These are phyloP conservation scores for Alectura lathami DNA, from an alignment of 2,113 vertebrate species.

Conservation along the genomic window DNA sequence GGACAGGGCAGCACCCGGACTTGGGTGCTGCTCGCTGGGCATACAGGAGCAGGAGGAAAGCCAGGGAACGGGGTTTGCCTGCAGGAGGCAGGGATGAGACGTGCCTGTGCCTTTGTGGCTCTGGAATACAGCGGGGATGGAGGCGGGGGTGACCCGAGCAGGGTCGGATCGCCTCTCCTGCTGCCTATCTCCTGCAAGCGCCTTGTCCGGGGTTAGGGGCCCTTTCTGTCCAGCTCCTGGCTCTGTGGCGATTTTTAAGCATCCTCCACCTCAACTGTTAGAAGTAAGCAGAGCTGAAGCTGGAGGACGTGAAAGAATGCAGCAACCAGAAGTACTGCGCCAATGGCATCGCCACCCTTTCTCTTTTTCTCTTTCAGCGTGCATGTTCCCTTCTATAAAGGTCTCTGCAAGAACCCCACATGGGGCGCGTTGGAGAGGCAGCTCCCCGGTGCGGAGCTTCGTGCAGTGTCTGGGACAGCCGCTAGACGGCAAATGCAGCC, in stretches of 20 bases:
- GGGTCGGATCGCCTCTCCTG: neutral
- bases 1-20: neutral
- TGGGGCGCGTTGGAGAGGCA: neutral
- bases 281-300: neutral
- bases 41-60: too few relatives aligned
- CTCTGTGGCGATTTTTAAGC: neutral
- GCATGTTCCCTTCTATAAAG: fast-evolving
- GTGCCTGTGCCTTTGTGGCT: neutral
- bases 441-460: neutral
- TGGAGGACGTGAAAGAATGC: neutral
- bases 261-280: neutral
- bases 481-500: constrained; percentile 53
- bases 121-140: neutral
- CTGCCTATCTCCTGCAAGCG: neutral
- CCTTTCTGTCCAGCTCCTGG: neutral
- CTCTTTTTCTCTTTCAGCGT: neutral
- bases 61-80: neutral
- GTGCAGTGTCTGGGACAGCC: neutral
- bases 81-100: neutral
- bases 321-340: neutral
- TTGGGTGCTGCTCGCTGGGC: neutral
- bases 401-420: neutral
- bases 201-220: neutral
- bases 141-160: fast-evolving
- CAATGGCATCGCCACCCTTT: neutral